Percentiles rank a stretch among this genome's conserved stretches.
Conservation (phyloP, 2,888 invertebrate species). For the Amphipyra berbera region DNA sequence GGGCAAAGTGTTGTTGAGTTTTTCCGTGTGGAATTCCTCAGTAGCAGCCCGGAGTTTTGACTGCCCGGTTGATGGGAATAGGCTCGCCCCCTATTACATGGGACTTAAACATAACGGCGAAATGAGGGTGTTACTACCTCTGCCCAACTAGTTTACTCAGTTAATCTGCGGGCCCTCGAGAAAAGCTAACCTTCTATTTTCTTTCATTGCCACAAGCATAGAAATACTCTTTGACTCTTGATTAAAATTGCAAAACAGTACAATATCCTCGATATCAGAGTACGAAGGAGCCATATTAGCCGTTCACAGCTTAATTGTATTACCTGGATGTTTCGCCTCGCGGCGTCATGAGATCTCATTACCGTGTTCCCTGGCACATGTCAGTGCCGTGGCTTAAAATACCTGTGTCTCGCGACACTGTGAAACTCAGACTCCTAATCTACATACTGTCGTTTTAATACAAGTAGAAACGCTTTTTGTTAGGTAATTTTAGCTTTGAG, state of each 20-base stretch:
- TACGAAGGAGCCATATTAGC: slow-evolving; percentile 19
- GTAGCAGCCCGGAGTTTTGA: too few species aligned
- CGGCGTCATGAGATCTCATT: slow-evolving; percentile 40
- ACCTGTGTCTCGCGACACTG: slow-evolving; percentile 21
- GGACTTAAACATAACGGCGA: too few species aligned
- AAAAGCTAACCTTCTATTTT: slow-evolving; percentile 6
- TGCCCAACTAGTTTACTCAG: slow-evolving; percentile 8
- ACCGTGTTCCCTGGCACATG: slow-evolving; percentile 28
- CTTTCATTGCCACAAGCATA: slow-evolving; percentile 1
- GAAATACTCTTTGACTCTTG: slow-evolving; percentile 1
- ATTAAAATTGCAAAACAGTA: slow-evolving; percentile 27
- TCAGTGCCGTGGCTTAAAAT: slow-evolving; percentile 33
- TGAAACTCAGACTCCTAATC: slow-evolving; percentile 38
- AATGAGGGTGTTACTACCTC: too few species aligned
- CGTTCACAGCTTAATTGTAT: slow-evolving; percentile 38
- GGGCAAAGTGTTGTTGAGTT: too few species aligned
- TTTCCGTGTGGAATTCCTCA: too few species aligned
- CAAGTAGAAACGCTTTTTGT: slow-evolving; percentile 43
- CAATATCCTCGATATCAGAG: slow-evolving; percentile 6
- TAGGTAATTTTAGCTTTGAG: slow-evolving; percentile 37
- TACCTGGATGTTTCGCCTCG: slow-evolving; percentile 18
- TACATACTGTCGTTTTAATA: slow-evolving; percentile 54
- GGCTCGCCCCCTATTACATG: too few species aligned
- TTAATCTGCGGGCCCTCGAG: not conserved
- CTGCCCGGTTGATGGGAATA: too few species aligned